Conservation (phyloP, 2,888 invertebrate genomes). For the Machimus rusticus region DNA sequence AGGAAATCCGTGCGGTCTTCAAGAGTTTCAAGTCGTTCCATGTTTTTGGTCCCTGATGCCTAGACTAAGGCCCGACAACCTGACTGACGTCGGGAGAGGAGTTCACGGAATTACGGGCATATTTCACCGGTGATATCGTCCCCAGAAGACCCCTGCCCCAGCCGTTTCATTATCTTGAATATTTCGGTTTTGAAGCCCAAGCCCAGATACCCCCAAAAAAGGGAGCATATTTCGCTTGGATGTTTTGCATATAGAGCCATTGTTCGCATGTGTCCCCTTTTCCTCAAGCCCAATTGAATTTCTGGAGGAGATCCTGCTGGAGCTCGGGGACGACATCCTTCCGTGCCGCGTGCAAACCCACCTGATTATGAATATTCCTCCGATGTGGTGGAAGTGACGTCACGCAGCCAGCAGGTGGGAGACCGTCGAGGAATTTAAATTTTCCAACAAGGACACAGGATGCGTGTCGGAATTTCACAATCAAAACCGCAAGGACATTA, state of each 20-base stretch:
- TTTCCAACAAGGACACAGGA: background rate
- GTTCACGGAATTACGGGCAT: background rate
- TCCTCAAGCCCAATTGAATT: background rate
- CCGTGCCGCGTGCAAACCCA: background rate
- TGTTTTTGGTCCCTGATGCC: background rate
- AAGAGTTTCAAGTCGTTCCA: background rate
- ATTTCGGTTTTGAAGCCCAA: background rate
- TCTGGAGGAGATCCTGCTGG: background rate
- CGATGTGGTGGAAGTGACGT: background rate
- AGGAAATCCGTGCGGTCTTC: background rate
- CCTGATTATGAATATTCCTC: background rate
- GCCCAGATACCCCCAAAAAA: background rate
- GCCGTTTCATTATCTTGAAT: background rate
- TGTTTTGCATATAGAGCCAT: background rate
- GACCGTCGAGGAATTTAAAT: background rate
- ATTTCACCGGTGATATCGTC: background rate
- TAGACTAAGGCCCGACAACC: background rate
- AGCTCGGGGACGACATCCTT: background rate
- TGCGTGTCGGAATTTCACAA: background rate
- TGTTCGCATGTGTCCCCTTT: background rate
- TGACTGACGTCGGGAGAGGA: background rate
- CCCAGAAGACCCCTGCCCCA: background rate
- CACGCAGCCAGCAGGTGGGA: background rate
- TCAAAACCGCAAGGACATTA: background rate
- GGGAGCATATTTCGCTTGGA: background rate